Conservation (phyloP, 2,888 invertebrate species). For the Eustalomyia histrio region DNA sequence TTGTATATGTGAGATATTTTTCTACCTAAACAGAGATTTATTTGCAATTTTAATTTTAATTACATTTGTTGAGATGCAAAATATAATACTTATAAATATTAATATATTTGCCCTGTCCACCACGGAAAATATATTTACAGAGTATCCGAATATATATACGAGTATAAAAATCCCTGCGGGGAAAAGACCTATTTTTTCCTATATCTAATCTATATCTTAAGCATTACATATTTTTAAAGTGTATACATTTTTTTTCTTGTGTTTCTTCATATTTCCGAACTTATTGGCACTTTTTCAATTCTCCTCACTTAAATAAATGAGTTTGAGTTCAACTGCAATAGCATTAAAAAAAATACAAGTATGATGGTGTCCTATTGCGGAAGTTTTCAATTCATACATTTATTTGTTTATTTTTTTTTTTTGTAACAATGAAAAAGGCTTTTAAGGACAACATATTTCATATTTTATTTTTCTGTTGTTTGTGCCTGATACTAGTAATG, state of each 20-base stretch:
- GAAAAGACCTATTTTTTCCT: too few relatives aligned
- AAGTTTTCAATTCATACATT: conserved; percentile 45
- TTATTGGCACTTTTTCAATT: conserved; percentile 57
- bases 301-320: not conserved
- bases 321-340: conserved; percentile 24
- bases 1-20: too few relatives aligned
- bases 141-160: too few relatives aligned
- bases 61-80: too few relatives aligned
- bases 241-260: not conserved
- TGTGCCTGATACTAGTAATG: conserved; percentile 12
- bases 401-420: conserved; percentile 1
- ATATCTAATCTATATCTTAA: too few relatives aligned
- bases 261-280: conserved; percentile 5
- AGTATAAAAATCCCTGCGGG: too few relatives aligned
- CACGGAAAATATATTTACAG: too few relatives aligned
- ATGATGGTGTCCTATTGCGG: conserved; percentile 50
- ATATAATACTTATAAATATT: too few relatives aligned
- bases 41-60: too few relatives aligned
- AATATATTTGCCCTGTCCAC: too few relatives aligned
- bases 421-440: conserved; percentile 36
- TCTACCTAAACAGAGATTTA: too few relatives aligned
- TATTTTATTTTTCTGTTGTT: conserved; percentile 15
- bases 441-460: conserved; percentile 59
- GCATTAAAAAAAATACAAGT: conserved; percentile 29
- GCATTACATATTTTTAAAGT: not conserved